Base-by-base conservation (phyloP, 2,113 vertebrate genomes). In the Tiliqua scincoides region DNA sequence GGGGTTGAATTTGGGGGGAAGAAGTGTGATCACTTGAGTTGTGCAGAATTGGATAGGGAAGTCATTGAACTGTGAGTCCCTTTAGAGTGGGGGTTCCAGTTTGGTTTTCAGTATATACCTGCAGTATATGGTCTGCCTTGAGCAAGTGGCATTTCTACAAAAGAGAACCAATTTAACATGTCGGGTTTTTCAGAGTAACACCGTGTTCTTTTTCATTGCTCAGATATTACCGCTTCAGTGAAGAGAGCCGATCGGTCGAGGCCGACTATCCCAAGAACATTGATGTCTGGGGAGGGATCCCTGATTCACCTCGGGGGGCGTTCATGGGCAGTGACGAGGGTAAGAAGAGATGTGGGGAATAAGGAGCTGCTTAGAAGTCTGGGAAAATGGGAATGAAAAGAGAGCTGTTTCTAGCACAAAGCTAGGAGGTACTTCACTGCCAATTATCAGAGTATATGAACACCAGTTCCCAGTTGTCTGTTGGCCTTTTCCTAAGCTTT, bases 151-250 rank as follows among this genome's bases (percentile, higher is more conserved):
- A 17, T 25, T 61, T 37, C 17, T 68, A 25, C 67, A 17, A 57
- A 72, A 30, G 52, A 21, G 68, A 61, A 30, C 54, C 71, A n/a
- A 21, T 32, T 62, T 62, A 73, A 21, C 27, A 7, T 14, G 9
- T 63, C 9, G 21, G 32, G 11, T 8, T 32, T 48, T 23, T n/a
- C 35, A 37, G 25, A n/a, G 23, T 35, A 65, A 18, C 30, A 14
- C 15, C 1, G 9, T n/a, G 1, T 8, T 79, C 35, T 17, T 21
- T 40, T 61, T 78, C 0, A 10, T 63, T 35, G 43, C 23, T 43
- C 93, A 99, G 98, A 79, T 99, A 99, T 80, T 99, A 97, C 91
- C 97, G 98, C 11, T 99, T 97, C 95, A 97, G 97, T 0, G 98
- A 98, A 83, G 94, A 98, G 79, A 96, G 95, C 48, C 95, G 94